Conservation (phyloP, 2,113 vertebrate species). For the Phylloscopus trochilus region DNA sequence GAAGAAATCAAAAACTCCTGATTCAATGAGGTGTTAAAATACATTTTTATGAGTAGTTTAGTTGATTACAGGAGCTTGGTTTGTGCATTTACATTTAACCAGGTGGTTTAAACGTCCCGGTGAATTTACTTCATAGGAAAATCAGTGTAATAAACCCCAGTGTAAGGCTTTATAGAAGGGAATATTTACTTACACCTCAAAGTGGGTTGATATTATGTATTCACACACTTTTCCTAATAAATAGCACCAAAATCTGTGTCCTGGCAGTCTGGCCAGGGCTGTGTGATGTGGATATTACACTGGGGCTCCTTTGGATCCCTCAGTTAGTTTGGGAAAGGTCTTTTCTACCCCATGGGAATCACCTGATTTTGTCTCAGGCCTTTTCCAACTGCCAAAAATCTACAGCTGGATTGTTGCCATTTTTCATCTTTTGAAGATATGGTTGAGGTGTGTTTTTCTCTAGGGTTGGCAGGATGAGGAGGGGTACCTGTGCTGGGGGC, state of each 20-base stretch:
- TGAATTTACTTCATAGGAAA: neutral
- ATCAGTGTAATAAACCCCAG: neutral
- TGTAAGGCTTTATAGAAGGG: neutral
- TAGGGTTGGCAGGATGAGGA: neutral
- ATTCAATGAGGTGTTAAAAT: neutral
- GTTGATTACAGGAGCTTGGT: neutral
- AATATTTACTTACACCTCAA: neutral
- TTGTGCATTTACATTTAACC: neutral
- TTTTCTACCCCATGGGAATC: neutral
- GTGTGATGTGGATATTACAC: accelerated
- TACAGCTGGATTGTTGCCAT: neutral
- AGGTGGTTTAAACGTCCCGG: neutral
- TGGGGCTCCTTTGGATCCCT: neutral
- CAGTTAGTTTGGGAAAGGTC: neutral
- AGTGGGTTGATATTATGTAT: neutral
- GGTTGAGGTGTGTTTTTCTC: neutral
- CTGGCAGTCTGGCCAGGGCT: neutral
- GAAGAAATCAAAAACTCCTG: neutral
- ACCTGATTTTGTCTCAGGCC: neutral
- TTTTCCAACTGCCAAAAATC: neutral
- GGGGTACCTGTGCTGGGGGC: accelerated
- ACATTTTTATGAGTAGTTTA: neutral
- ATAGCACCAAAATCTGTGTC: neutral
- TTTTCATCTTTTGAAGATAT: neutral
- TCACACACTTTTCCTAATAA: neutral